These are phyloP conservation scores for Drosophila repleta DNA, from an alignment of 1,140 invertebrate genomes.

Conservation along the genomic window DNA sequence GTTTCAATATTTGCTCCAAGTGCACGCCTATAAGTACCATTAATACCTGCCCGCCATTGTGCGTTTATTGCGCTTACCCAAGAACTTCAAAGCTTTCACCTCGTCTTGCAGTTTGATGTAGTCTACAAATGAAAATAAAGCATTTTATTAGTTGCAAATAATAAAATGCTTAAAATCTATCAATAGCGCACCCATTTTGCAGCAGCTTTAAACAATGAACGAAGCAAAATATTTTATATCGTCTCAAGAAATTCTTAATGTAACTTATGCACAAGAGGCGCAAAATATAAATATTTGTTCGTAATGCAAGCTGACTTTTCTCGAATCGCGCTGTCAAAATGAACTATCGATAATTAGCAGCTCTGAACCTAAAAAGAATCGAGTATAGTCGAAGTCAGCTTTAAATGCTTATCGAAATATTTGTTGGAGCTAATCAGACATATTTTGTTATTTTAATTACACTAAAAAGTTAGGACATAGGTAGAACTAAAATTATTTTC, in stretches of 20 bases:
- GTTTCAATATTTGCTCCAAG: conserved; percentile 60
- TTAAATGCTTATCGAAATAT: too few species aligned
- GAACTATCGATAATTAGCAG: background rate
- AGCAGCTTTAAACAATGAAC: background rate
- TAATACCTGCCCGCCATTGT: background rate
- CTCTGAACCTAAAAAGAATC: background rate
- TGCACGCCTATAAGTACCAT: conserved; percentile 39
- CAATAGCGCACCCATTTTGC: conserved; percentile 36
- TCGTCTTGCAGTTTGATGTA: conserved; percentile 51
- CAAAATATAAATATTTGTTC: background rate
- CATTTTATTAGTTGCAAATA: background rate
- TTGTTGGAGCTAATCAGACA: background rate
- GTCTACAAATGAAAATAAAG: conserved; percentile 25
- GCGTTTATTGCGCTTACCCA: conserved; percentile 5
- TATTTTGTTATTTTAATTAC: too few species aligned
- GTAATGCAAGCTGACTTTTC: too few species aligned
- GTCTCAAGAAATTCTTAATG: background rate
- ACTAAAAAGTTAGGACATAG: too few species aligned
- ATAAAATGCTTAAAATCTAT: background rate
- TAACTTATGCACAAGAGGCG: background rate
- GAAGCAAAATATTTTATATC: background rate
- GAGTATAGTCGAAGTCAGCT: too few species aligned
- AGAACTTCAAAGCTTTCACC: conserved; percentile 36
- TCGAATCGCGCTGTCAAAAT: too few species aligned
- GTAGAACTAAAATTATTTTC: background rate